Base-by-base conservation (phyloP, 2,797 vertebrate species). In the Austrolebias charrua region DNA sequence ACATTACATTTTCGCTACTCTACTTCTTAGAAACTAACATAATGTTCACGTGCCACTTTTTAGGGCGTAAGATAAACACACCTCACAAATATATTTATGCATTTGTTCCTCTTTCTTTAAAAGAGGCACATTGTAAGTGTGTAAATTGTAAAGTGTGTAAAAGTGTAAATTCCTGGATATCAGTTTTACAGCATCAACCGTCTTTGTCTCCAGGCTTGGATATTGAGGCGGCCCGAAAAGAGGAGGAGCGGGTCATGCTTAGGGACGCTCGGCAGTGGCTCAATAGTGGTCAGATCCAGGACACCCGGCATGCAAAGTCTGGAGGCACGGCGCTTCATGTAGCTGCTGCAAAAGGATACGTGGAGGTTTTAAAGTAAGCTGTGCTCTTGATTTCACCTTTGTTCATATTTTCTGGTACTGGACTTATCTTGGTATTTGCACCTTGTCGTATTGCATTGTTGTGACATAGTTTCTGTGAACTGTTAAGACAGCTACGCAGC, bases 341-440 rank as follows among this genome's bases (percentile, higher is more conserved):
- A 15, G 96, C 98, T 33, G 98, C 97, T 18, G 98, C 98, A 3
- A 99, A 99, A 89, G 97, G 97, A 76, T 99, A 99, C 79, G 91
- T 95, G 0, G 98, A 99, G 91, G 98, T 99, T 93, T 96, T 99
- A 96, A 99, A 99, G 98, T 99, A 93, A 94, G 97, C 78, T 16
- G 40, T 3, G 6, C 18, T n/a, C 13, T 14, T 16, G 46, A 35
- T 55, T 31, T 40, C 38, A 40, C 38, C 38, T 40, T 40, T 4
- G 12, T 40, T 40, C 12, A 12, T 40, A 11, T 40, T 40, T 40
- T 20, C 35, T 52, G 19, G 72, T 56, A 28, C 20, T 63, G 73
- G 66, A 69, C 66, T 46, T 29, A 54, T 70, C 76, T 45, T 1
- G 3, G 63, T 61, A 18, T 66, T 65, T 78, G 78, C 55, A 14